Percentiles rank a stretch among this genome's conserved stretches.
Conservation (phyloP, 2,888 invertebrate species). For the Pseudanteris insignis region DNA sequence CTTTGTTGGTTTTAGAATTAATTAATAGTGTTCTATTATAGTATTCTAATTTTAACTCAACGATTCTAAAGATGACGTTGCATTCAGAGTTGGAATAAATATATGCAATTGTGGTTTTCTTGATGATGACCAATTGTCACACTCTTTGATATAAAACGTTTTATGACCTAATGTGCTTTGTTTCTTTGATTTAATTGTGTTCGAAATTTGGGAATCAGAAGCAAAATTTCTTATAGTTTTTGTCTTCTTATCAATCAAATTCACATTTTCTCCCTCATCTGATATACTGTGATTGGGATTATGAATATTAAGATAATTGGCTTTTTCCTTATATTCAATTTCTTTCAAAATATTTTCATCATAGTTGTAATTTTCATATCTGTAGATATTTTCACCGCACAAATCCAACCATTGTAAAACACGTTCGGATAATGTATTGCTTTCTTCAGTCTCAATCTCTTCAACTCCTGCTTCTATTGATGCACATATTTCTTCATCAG, state of each 20-base stretch:
- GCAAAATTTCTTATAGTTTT: too few species aligned
- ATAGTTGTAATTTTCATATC: too few species aligned
- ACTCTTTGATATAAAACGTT: not conserved
- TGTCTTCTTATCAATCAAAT: too few species aligned
- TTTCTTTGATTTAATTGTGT: too few species aligned
- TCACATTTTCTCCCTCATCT: too few species aligned
- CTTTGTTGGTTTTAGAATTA: not conserved
- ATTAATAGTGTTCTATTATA: not conserved
- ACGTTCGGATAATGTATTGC: constrained; percentile 72
- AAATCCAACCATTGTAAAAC: constrained; percentile 84
- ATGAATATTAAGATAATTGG: too few species aligned
- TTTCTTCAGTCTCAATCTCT: not conserved
- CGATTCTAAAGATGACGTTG: constrained; percentile 55
- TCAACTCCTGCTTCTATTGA: not conserved
- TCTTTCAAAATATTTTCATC: too few species aligned
- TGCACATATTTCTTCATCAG: not conserved
- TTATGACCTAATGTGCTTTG: too few species aligned
- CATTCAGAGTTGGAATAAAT: constrained; percentile 56
- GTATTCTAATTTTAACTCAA: constrained; percentile 45
- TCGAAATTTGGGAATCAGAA: too few species aligned
- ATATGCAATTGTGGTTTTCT: constrained; percentile 67
- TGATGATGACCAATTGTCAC: constrained; percentile 48
- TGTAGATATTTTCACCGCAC: constrained; percentile 70
- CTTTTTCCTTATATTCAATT: too few species aligned
- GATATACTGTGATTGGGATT: too few species aligned